Evolutionary conservation across 23 tunicate genomes (phyloP).

Genomic region (Phallusia fumigata): DNA sequence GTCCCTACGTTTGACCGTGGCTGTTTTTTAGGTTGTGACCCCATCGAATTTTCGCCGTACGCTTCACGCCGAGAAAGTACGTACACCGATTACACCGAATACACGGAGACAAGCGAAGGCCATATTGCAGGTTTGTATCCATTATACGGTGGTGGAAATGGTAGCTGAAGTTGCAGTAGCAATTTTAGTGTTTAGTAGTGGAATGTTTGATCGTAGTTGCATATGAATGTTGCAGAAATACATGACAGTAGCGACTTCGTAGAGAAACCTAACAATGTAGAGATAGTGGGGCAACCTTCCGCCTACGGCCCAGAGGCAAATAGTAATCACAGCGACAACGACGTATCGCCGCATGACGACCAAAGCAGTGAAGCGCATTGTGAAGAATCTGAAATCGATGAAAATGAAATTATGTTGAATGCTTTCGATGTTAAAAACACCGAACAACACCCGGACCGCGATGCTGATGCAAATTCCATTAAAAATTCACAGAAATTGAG

Average conservation of each 20-base stretch:
- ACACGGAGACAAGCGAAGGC: neutral
- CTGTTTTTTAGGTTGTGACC: neutral
- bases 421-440: neutral
- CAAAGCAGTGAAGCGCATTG: neutral
- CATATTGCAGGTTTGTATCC: neutral
- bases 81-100: slow-evolving; percentile 14
- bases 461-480: neutral
- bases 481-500: neutral
- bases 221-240: neutral
- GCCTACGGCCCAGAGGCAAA: neutral
- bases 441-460: neutral
- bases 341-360: neutral
- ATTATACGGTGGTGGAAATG: too few species aligned
- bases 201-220: neutral
- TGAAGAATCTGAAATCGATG: neutral
- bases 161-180: neutral
- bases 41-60: neutral
- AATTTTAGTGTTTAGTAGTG: neutral
- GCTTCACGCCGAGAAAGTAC: slow-evolving; percentile 10
- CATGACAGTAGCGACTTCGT: neutral
- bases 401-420: neutral
- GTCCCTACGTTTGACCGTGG: too few species aligned
- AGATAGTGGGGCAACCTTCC: neutral
- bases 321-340: neutral
- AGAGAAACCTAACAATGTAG: neutral